A percentile compares a stretch with the other conserved stretches of the same genome.
Evolutionary conservation across 2,888 invertebrate species (phyloP).

Genomic region (Hecatera dysodea): DNA sequence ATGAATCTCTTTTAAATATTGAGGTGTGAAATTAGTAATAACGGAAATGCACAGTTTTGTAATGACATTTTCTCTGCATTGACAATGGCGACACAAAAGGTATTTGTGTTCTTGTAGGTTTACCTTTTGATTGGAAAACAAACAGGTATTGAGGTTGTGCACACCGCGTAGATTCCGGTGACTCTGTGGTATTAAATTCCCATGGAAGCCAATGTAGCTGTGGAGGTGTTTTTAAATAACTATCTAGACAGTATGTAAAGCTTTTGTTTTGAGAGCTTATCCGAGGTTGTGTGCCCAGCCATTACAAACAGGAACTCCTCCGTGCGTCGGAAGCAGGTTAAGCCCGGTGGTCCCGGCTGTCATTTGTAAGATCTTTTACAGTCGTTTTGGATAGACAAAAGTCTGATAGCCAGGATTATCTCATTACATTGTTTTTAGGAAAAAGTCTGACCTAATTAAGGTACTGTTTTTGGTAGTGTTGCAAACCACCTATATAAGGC

Average conservation of each 20-base stretch:
- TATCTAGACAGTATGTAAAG: not conserved
- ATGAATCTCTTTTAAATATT: conserved; percentile 70
- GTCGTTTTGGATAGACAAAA: no score
- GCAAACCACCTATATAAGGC: not conserved
- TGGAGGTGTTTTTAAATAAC: not conserved
- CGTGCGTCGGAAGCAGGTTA: no score
- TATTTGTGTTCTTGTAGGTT: conserved; percentile 34
- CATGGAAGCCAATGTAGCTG: not conserved
- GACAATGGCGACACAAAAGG: conserved; percentile 38
- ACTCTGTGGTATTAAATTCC: conserved; percentile 22
- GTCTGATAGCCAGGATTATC: no score
- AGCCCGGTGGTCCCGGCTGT: no score
- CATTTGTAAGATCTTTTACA: no score
- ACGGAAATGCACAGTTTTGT: conserved; percentile 65
- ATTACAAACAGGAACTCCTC: no score
- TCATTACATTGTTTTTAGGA: no score
- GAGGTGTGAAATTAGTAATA: conserved; percentile 80
- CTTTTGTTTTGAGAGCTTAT: no score
- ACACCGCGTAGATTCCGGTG: not conserved
- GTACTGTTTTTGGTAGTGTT: not conserved
- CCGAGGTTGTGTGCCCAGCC: no score
- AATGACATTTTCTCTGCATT: conserved; percentile 30
- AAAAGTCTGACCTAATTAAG: no score
- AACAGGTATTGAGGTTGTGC: conserved; percentile 39
- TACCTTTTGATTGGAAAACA: conserved; percentile 36